Conservation (phyloP, 2,888 invertebrate genomes). For the Microctonus aethiopoides region DNA sequence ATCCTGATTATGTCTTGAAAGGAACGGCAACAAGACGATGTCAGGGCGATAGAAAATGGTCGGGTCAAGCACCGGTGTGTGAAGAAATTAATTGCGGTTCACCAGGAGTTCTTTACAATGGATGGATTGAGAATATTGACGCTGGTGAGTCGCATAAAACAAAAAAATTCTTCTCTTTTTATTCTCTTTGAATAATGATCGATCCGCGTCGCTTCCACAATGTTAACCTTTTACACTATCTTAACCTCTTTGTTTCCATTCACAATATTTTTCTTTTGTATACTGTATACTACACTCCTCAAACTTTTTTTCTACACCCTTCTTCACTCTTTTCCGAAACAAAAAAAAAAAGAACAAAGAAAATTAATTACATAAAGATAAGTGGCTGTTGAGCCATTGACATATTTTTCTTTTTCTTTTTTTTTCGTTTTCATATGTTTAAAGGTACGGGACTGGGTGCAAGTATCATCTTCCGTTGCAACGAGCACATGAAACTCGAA, state of each 20-base stretch:
- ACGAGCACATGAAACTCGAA: constrained; percentile 89
- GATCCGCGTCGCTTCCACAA: constrained; percentile 23
- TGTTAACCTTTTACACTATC: constrained; percentile 13
- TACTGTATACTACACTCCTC: not conserved
- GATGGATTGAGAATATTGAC: constrained; percentile 92
- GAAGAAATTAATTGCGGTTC: constrained; percentile 98
- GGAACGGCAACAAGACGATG: constrained; percentile 93
- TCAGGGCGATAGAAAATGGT: constrained; percentile 95
- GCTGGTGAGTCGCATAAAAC: constrained; percentile 64
- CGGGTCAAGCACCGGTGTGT: constrained; percentile 89
- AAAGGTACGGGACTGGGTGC: constrained; percentile 89
- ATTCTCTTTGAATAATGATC: not conserved
- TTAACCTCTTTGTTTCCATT: not conserved
- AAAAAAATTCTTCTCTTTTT: too few relatives aligned
- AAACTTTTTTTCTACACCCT: not conserved
- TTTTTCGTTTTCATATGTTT: constrained; percentile 3
- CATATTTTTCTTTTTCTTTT: constrained; percentile 9
- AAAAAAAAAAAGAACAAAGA: not conserved
- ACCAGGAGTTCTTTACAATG: constrained; percentile 94
- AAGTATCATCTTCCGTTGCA: constrained; percentile 92
- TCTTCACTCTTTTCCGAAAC: not conserved
- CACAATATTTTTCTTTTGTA: constrained; percentile 2
- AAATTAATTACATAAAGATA: not conserved
- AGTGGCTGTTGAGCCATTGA: not conserved
- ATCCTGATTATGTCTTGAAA: constrained; percentile 90